phyloP scores from a whole-genome alignment of 2,888 invertebrate species.

The Nomada hirtipes region DNA sequence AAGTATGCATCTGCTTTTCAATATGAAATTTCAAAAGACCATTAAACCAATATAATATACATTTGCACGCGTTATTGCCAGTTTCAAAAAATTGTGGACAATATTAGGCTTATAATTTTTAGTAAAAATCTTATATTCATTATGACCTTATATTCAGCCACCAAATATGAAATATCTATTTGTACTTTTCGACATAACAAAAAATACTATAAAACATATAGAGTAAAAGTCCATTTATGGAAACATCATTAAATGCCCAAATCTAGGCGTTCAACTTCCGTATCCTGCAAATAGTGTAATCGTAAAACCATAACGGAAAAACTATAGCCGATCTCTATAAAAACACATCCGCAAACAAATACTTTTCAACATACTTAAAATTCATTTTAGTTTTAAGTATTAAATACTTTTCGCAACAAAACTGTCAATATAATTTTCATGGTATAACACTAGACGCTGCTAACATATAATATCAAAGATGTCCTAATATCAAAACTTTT shows the following conservation, averaged over 20 bases:
- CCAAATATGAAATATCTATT: conserved; percentile 68
- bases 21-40: conserved; percentile 46
- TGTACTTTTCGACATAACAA: conserved; percentile 70
- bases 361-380: conserved; percentile 57
- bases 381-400: conserved; percentile 51
- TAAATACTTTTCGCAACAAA: conserved; percentile 63
- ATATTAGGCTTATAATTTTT: conserved; percentile 62
- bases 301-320: conserved; percentile 49
- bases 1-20: conserved; percentile 27
- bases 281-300: conserved; percentile 45
- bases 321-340: conserved; percentile 34
- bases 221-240: conserved; percentile 43
- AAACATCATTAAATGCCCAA: conserved; percentile 46
- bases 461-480: conserved; percentile 66
- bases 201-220: conserved; percentile 61
- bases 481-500: conserved; percentile 52
- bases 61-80: conserved; percentile 60
- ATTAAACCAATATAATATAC: conserved; percentile 51
- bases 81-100: conserved; percentile 58
- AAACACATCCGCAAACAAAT: conserved; percentile 56
- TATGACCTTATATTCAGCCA: conserved; percentile 56
- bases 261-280: conserved; percentile 43
- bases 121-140: conserved; percentile 62
- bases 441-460: conserved; percentile 61
- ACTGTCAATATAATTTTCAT: conserved; percentile 60